Percentiles rank a stretch among this genome's conserved stretches.
Conservation (phyloP, 2,888 invertebrate species). For the Drosophila histrio region DNA sequence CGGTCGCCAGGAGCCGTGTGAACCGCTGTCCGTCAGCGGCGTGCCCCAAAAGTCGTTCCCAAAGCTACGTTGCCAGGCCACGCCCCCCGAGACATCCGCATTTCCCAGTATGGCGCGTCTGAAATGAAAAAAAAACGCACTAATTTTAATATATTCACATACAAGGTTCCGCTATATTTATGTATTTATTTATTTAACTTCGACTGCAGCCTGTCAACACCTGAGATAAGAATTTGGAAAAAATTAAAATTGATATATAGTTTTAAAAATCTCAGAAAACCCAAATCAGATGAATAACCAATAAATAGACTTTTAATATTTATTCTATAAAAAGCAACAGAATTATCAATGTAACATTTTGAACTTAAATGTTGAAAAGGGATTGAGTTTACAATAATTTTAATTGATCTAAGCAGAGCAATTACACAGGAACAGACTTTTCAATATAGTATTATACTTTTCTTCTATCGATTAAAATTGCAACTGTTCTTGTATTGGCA, state of each 20-base stretch:
- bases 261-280: too few relatives aligned
- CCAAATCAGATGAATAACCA: not conserved
- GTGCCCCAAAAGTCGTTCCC: constrained; percentile 99
- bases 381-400: too few relatives aligned
- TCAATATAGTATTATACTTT: not conserved
- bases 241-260: too few relatives aligned
- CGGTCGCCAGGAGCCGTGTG: constrained; percentile 98
- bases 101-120: constrained; percentile 98
- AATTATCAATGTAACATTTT: too few relatives aligned
- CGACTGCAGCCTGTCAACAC: too few relatives aligned
- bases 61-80: constrained; percentile 92
- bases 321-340: too few relatives aligned
- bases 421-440: not conserved
- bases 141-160: not conserved
- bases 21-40: constrained; percentile 94
- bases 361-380: too few relatives aligned
- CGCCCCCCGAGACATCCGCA: constrained; percentile 94
- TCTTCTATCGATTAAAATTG: not conserved
- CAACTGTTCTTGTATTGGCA: too few relatives aligned
- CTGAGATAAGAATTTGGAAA: too few relatives aligned
- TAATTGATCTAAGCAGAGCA: too few relatives aligned
- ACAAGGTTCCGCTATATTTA: too few relatives aligned
- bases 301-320: not conserved
- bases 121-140: constrained; percentile 83
- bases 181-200: too few relatives aligned